Evolutionary conservation across 2,797 vertebrate species (phyloP), one percentile per base, ranked within the genome.

Genomic region (Melanogrammus aeglefinus): DNA sequence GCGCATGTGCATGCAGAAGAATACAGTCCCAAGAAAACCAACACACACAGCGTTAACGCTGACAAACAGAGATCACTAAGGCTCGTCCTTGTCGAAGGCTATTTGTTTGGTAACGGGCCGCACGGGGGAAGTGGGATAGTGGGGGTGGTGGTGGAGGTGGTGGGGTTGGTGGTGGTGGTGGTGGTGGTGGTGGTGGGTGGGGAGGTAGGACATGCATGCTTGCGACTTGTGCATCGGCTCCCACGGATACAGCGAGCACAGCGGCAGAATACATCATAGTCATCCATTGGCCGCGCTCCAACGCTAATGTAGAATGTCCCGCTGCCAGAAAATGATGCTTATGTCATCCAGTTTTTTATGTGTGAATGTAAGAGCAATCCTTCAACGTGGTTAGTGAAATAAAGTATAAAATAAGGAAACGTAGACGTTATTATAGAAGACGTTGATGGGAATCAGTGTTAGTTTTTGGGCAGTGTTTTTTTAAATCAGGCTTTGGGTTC

Each of bases 231-330:
- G 63, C 24, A 24, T 24, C n/a, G 12, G 63, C 63, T 35, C 70
- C 90, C 83, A 79, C 73, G 85, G 90, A 89, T 88, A 93, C 91
- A 73, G 88, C 87, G 88, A 90, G 93, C 89, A 93, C 86, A 88
- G 91, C 90, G 90, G 86, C 39, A 82, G 87, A 89, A 94, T 92
- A 89, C 83, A 92, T 92, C 91, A 92, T 88, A 79, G 82, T 91
- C 91, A 87, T 77, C 82, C 77, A 72, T 84, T 92, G 91, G 91
- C 90, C 81, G 85, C 78, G 2, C 79, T 89, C 91, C 93, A 92
- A 78, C 83, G 77, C 83, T 89, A 92, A 92, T 92, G 88, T 86
- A 91, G 89, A 81, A 33, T 86, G 86, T 88, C 84, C 83, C 86
- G 83, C 80, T 86, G 90, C 87, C 88, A 88, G 85, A 86, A 77